phyloP scores from a whole-genome alignment of 2,797 vertebrate genomes.

The Protosalanx chinensis region DNA sequence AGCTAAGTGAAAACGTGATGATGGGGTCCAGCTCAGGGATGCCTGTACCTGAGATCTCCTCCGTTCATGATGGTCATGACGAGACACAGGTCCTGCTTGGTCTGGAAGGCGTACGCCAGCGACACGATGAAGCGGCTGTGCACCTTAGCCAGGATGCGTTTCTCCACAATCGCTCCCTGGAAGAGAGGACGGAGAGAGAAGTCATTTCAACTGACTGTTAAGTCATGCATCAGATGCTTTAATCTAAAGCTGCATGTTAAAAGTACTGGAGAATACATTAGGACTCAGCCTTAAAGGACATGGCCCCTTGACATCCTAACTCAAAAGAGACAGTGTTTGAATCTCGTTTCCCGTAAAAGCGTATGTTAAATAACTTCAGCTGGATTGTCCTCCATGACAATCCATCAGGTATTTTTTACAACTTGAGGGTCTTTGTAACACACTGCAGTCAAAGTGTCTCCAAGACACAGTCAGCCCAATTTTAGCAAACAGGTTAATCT shows the following conservation, averaged over 20 bases:
- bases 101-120: conserved; percentile 77
- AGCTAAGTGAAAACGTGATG: background rate
- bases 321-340: background rate
- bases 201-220: background rate
- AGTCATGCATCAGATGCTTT: too few relatives aligned
- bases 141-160: conserved; percentile 75
- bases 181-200: conserved; percentile 1
- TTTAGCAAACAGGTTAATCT: conserved; percentile 40
- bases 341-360: too few relatives aligned
- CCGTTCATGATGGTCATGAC: conserved; percentile 82
- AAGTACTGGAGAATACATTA: too few relatives aligned
- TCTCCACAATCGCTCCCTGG: conserved; percentile 77
- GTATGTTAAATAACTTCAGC: too few relatives aligned
- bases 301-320: background rate
- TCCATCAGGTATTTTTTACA: too few relatives aligned
- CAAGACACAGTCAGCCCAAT: conserved; percentile 14
- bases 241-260: too few relatives aligned
- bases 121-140: conserved; percentile 79
- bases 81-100: conserved; percentile 75
- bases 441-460: background rate
- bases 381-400: too few relatives aligned
- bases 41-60: conserved; percentile 74
- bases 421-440: too few relatives aligned
- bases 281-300: background rate
- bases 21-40: background rate